A percentile compares a stretch with the other conserved stretches of the same genome.
Conservation (phyloP, 2,888 invertebrate genomes). For the Adelphocoris suturalis region DNA sequence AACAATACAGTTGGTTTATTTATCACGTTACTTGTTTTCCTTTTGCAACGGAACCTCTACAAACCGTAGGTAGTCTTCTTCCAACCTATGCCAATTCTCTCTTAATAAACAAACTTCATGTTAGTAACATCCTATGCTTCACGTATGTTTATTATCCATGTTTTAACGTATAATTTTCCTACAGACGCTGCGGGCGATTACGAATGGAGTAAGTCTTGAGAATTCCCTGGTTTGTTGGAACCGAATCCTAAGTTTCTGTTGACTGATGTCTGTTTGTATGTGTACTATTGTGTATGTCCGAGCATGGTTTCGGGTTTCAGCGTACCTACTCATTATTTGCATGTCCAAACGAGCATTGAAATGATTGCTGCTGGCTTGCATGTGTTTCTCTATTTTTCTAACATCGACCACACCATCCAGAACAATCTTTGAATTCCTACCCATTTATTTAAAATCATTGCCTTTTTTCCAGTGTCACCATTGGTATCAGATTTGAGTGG, state of each 20-base stretch:
- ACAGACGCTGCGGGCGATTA: conserved; percentile 76
- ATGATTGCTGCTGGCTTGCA: conserved; percentile 20
- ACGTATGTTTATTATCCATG: conserved; percentile 11
- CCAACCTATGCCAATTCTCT: background rate
- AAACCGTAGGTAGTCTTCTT: background rate
- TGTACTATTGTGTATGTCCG: conserved; percentile 45
- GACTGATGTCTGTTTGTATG: conserved; percentile 43
- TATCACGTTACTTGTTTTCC: too few relatives aligned
- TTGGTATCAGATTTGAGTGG: too few relatives aligned
- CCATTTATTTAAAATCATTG: too few relatives aligned
- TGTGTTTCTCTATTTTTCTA: background rate
- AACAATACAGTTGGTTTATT: too few relatives aligned
- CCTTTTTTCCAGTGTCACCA: too few relatives aligned
- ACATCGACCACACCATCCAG: background rate
- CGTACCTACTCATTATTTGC: conserved; percentile 1
- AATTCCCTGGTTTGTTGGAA: conserved; percentile 26
- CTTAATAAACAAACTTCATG: background rate
- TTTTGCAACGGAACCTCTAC: background rate
- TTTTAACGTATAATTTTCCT: conserved; percentile 74
- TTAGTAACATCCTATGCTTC: conserved; percentile 28
- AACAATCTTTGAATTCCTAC: background rate
- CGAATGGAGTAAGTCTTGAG: conserved; percentile 75
- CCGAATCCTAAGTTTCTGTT: conserved; percentile 41
- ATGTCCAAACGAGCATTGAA: conserved; percentile 11
- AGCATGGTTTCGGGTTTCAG: conserved; percentile 43